Conservation (phyloP, 2,113 vertebrate genomes). For the Kobus ellipsiprymnus region DNA sequence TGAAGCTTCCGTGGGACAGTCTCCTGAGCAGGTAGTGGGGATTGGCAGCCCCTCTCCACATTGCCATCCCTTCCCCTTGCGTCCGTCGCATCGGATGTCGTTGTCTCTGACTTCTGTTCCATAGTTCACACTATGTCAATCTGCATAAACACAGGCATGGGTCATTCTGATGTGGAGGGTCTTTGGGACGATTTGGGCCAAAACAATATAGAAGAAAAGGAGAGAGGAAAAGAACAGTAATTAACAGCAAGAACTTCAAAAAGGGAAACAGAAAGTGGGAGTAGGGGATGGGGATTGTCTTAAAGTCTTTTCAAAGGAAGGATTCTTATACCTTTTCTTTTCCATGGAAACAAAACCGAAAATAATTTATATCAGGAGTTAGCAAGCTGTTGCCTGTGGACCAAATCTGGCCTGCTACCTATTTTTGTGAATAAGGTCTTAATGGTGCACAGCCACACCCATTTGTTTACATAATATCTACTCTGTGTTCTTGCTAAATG, state of each 20-base stretch:
- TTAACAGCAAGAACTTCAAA: conserved; percentile 31
- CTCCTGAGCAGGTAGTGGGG: conserved; percentile 89
- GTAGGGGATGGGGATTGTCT: not conserved
- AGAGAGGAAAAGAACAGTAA: not conserved
- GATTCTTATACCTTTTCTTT: not conserved
- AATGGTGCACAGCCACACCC: not conserved
- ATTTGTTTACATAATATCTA: not conserved
- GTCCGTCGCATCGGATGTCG: not conserved
- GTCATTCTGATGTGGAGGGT: not conserved
- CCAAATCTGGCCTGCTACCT: not conserved
- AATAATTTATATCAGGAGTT: not conserved
- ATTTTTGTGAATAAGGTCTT: not conserved
- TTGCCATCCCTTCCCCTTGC: not conserved
- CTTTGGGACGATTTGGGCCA: not conserved
- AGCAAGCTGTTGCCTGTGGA: not conserved
- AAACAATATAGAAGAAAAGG: not conserved
- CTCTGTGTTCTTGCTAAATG: not conserved
- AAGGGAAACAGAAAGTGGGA: not conserved
- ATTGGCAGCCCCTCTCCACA: not conserved
- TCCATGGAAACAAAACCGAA: conserved; percentile 1
- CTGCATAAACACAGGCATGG: not conserved
- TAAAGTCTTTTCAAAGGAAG: conserved; percentile 6
- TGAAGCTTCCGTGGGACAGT: conserved; percentile 91
- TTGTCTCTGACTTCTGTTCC: not conserved
- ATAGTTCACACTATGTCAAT: not conserved